Conservation (phyloP, 2,797 vertebrate species). For the Huso huso region DNA sequence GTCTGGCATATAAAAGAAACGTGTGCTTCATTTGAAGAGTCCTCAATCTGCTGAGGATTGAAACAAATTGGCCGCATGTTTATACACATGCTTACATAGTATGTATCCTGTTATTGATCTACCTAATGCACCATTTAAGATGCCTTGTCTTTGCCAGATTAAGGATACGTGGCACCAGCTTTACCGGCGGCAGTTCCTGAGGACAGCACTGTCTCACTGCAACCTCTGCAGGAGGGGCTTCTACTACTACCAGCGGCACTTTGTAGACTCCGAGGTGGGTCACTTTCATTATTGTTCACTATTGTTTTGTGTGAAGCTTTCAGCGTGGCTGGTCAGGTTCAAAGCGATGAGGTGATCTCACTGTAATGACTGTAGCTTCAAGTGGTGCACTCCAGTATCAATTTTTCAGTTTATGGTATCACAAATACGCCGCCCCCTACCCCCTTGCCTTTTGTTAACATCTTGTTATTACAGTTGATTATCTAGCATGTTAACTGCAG, state of each 20-base stretch:
- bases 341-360: no score
- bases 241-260: slow-evolving; percentile 96
- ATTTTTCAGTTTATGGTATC: no score
- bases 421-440: no score
- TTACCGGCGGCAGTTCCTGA: slow-evolving; percentile 88
- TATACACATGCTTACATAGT: slow-evolving; percentile 1
- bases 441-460: neutral
- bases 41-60: slow-evolving; percentile 19
- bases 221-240: slow-evolving; percentile 93
- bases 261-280: slow-evolving; percentile 92
- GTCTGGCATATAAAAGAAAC: no score
- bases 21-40: no score
- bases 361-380: no score
- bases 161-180: slow-evolving; percentile 98
- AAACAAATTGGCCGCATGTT: neutral
- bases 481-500: neutral
- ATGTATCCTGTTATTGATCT: no score
- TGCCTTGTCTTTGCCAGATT: slow-evolving; percentile 60
- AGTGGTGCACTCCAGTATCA: no score
- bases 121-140: no score
- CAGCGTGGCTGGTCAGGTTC: no score
- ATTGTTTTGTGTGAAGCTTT: neutral
- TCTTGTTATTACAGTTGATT: neutral
- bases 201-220: slow-evolving; percentile 83
- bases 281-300: neutral